Evolutionary conservation across 2,888 invertebrate species (phyloP).

Genomic region (Tenodera sinensis): DNA sequence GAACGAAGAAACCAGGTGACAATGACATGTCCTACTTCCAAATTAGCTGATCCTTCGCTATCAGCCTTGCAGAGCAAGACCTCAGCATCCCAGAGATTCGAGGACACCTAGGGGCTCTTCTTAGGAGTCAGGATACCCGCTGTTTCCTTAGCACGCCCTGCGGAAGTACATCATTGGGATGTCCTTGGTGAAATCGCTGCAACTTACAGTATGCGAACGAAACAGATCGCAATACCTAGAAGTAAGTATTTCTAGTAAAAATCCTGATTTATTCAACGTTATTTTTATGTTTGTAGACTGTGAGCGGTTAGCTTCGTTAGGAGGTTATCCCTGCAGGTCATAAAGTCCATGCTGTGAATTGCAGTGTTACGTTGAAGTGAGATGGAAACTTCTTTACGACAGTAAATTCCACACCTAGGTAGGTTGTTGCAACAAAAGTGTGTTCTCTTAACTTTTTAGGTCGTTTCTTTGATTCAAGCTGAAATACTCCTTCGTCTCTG

Average conservation of each 20-base stretch:
- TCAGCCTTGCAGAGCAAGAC: background rate
- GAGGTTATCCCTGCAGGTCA: too few relatives aligned
- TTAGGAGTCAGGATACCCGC: background rate
- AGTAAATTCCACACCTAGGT: too few relatives aligned
- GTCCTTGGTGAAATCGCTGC: background rate
- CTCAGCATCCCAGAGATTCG: background rate
- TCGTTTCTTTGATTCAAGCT: too few relatives aligned
- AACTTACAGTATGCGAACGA: background rate
- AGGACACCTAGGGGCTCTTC: background rate
- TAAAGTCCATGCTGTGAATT: too few relatives aligned
- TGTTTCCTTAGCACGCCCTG: background rate
- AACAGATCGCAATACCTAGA: too few relatives aligned
- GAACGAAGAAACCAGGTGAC: background rate
- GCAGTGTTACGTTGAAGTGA: too few relatives aligned
- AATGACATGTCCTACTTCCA: background rate
- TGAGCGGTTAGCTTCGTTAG: too few relatives aligned
- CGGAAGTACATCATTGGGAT: background rate
- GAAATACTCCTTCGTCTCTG: too few relatives aligned
- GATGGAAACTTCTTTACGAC: too few relatives aligned
- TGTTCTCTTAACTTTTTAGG: too few relatives aligned
- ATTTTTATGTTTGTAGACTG: too few relatives aligned
- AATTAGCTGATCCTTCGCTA: background rate
- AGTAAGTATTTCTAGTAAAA: background rate
- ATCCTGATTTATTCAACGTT: background rate
- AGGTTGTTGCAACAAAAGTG: too few relatives aligned